A percentile compares a stretch with the other conserved stretches of the same genome.
Conservation (phyloP, 2,797 vertebrate genomes). For the Morelia viridis region DNA sequence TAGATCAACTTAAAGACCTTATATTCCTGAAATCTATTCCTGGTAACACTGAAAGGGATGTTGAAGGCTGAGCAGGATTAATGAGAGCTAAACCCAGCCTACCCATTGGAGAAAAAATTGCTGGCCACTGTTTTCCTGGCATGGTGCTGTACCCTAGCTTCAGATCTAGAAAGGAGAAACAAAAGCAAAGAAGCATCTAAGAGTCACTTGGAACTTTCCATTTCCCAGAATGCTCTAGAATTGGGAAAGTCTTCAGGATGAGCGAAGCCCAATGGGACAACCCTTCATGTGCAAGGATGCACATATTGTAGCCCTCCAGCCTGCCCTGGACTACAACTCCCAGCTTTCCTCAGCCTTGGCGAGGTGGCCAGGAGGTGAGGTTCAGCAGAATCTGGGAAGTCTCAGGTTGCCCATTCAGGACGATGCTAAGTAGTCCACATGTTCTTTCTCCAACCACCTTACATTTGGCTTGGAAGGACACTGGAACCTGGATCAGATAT, state of each 20-base stretch:
- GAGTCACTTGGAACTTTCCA: too few relatives aligned
- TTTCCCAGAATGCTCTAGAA: too few relatives aligned
- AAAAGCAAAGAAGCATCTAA: neutral
- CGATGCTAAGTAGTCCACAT: neutral
- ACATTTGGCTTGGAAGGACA: neutral
- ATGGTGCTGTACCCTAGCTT: too few relatives aligned
- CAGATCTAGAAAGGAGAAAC: neutral
- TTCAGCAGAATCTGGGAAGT: neutral
- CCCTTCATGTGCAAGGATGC: neutral
- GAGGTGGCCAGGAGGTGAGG: neutral
- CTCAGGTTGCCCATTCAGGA: neutral
- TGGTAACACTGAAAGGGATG: neutral
- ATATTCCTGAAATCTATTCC: too few relatives aligned
- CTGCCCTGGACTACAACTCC: neutral
- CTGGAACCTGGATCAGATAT: neutral
- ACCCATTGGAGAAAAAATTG: neutral
- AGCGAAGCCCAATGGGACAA: too few relatives aligned
- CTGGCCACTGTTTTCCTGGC: neutral
- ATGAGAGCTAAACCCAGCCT: slow-evolving; percentile 5
- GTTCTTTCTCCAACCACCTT: neutral
- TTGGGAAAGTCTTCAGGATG: too few relatives aligned
- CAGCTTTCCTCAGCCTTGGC: neutral
- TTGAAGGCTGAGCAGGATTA: neutral
- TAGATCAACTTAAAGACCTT: neutral
- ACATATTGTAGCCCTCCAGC: neutral